Base-by-base conservation (phyloP, 2,113 vertebrate genomes). In the Triplophysa dalaica region DNA sequence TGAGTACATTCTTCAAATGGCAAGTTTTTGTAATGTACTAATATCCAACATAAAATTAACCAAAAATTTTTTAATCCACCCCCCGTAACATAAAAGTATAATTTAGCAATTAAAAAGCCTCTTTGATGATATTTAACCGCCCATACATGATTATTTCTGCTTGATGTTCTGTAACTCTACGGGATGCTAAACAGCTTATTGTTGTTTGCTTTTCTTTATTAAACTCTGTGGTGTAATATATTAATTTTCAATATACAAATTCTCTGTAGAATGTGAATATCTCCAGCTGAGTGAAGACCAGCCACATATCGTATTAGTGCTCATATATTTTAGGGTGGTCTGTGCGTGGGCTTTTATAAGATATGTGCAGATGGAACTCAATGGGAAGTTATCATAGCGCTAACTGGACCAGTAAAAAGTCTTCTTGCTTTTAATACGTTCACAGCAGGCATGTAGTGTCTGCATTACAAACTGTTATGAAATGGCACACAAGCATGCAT, bases 311-410 rank as follows among this genome's bases (percentile, higher is more conserved):
- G 41, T 48, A 75, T 24, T 12, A 48, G 21, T 19, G 14, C 60
- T 65, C 38, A 64, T 65, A 54, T 65, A 54, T 77, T 77, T 65
- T 14, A 48, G 43, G 24, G 9, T 69, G 65, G 10, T 70, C 69
- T 22, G 43, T 62, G n/a, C 22, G 29, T 70, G 56, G 56, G 2
- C 13, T 38, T 29, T 33, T 75, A 54, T 52, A 64, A 58, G 68
- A 50, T 66, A 14, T 41, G 50, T 19, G 19, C 81, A 83, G 74
- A 78, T 81, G 68, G 78, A 33, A 54, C 81, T 63, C 73, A 38
- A 75, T 66, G 48, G 56, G 38, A 62, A 38, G 38, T 52, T 17
- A 48, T 83, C 62, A 64, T 29, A 65, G n/a, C 58, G 14, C 66
- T 84, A 76, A 79, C 43, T 60, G 78, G 45, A 75, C 48, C 79